Conservation (phyloP, 2,113 vertebrate genomes). For the Xiphorhynchus elegans region DNA sequence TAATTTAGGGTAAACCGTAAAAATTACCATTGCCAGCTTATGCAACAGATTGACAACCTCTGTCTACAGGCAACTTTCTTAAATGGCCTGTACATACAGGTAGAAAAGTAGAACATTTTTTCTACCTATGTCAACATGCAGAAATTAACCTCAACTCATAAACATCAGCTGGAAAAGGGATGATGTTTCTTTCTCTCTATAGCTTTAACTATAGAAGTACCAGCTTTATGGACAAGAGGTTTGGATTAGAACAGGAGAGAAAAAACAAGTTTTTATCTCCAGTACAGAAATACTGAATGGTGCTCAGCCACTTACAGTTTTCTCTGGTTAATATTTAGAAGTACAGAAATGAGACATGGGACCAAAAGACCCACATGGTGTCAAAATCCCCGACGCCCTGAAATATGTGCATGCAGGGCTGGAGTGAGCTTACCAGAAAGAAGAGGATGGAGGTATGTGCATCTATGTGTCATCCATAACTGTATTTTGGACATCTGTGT, state of each 20-base stretch:
- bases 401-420: not conserved
- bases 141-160: not conserved
- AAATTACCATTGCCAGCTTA: not conserved
- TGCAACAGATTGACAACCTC: not conserved
- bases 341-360: not conserved
- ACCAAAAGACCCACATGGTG: fast-evolving
- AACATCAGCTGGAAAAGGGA: not conserved
- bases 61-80: not conserved
- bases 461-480: not conserved
- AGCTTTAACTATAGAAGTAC: not conserved
- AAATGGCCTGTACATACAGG: not conserved
- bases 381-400: not conserved
- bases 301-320: not conserved
- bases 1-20: not conserved
- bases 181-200: not conserved
- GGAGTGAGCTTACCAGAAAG: not conserved
- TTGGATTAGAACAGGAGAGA: not conserved
- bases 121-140: not conserved
- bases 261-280: not conserved
- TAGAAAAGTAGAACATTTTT: not conserved
- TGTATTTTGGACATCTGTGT: not conserved
- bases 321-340: not conserved
- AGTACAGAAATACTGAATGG: not conserved
- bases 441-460: not conserved
- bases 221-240: not conserved